A percentile compares a stretch with the other conserved stretches of the same genome.
Conservation (phyloP, 2,797 vertebrate genomes). For the Picus viridis region DNA sequence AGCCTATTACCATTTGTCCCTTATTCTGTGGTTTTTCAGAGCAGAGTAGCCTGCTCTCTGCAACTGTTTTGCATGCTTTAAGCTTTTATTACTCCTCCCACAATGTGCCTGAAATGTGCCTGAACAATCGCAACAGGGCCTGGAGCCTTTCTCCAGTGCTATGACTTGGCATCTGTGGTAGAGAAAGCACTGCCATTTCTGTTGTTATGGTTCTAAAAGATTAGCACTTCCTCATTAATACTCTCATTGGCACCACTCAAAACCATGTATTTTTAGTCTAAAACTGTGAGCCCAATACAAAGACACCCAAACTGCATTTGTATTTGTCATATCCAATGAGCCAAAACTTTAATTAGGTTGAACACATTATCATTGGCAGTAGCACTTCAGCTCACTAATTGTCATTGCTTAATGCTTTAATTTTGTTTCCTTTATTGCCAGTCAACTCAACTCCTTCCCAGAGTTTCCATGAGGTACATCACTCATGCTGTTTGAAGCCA, state of each 20-base stretch:
- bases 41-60: not conserved
- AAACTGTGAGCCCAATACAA: slow-evolving; percentile 12
- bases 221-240: slow-evolving; percentile 28
- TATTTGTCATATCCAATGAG: slow-evolving; percentile 69
- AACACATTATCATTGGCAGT: slow-evolving; percentile 48
- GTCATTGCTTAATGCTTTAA: slow-evolving; percentile 24
- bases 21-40: not conserved
- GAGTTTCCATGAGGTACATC: not conserved
- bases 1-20: not conserved
- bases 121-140: not conserved
- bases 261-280: slow-evolving; percentile 1
- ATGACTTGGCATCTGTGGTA: not conserved
- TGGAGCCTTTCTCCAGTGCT: not conserved
- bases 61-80: not conserved
- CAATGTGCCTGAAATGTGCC: not conserved
- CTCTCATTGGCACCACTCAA: not conserved
- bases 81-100: not conserved
- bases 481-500: not conserved
- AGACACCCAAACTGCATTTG: slow-evolving; percentile 34
- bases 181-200: not conserved
- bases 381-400: slow-evolving; percentile 45
- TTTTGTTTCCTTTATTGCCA: slow-evolving; percentile 29
- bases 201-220: not conserved
- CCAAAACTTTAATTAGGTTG: slow-evolving; percentile 68
- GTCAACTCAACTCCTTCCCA: not conserved